Evolutionary conservation across 2,888 invertebrate genomes (phyloP).

Genomic region (Clostera curtula): DNA sequence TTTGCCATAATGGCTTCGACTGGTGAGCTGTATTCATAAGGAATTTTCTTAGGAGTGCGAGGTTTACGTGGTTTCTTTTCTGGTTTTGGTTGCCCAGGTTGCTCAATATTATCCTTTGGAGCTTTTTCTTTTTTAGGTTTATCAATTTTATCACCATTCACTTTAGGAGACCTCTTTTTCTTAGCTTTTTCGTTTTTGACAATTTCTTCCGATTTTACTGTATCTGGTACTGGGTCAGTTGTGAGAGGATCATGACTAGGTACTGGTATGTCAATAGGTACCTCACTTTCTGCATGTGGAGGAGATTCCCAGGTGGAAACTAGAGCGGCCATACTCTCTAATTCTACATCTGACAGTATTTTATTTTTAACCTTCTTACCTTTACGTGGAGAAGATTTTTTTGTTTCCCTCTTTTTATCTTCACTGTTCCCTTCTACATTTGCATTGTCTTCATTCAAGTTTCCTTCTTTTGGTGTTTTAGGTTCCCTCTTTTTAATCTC

Average conservation of each 20-base stretch:
- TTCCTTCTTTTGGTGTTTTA: conserved; percentile 20
- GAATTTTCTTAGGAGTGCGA: conserved; percentile 40
- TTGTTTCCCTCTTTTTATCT: conserved; percentile 24
- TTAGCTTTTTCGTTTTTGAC: conserved; percentile 32
- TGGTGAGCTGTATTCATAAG: conserved; percentile 44
- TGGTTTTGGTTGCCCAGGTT: conserved; percentile 20
- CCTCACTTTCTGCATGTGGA: conserved; percentile 35
- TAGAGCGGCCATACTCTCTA: conserved; percentile 47
- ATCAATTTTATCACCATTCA: conserved; percentile 24
- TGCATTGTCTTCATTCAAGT: conserved; percentile 3
- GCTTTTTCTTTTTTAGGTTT: conserved; percentile 40
- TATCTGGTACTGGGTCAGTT: conserved; percentile 10
- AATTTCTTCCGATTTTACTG: conserved; percentile 3
- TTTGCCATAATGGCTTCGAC: conserved; percentile 40
- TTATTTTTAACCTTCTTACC: conserved; percentile 42
- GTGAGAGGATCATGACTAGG: conserved; percentile 19
- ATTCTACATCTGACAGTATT: conserved; percentile 48
- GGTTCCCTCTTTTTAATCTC: conserved; percentile 27
- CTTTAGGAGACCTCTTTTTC: conserved; percentile 41
- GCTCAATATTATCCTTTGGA: conserved; percentile 30
- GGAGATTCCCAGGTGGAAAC: conserved; percentile 58
- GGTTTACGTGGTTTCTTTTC: conserved; percentile 54
- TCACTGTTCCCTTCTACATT: conserved; percentile 18
- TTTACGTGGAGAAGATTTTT: conserved; percentile 11
- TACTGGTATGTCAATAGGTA: conserved; percentile 15